Conservation (phyloP, 2,113 vertebrate species). For the Micromys minutus region DNA sequence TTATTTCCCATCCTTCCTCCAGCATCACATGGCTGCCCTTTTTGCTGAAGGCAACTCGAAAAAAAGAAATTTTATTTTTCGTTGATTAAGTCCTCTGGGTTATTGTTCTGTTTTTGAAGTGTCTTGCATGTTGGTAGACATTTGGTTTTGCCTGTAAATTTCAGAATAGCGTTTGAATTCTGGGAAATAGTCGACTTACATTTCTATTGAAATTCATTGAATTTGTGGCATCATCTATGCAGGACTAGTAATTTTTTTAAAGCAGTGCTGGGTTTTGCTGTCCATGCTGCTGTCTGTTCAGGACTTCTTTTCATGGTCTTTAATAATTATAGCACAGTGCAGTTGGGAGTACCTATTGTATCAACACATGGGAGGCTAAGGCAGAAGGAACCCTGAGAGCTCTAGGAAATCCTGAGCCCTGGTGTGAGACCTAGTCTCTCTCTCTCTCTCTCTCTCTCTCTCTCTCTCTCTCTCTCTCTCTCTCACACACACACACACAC, state of each 20-base stretch:
- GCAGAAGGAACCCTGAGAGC: not conserved
- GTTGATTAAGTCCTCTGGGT: not conserved
- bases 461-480: too few species aligned
- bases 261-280: not conserved
- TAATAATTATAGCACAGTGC: not conserved
- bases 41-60: not conserved
- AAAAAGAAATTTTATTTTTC: not conserved
- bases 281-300: not conserved
- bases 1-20: not conserved
- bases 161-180: not conserved
- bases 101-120: not conserved
- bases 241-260: not conserved
- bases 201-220: slow-evolving; percentile 8
- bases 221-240: not conserved
- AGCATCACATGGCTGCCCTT: not conserved
- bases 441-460: too few species aligned
- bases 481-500: too few species aligned
- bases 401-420: not conserved
- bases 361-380: not conserved
- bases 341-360: not conserved
- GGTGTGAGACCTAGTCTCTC: not conserved
- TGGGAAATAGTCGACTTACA: not conserved
- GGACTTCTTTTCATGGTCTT: not conserved
- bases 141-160: not conserved
- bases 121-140: not conserved